A percentile compares a stretch with the other conserved stretches of the same genome.
Conservation (phyloP, 2,888 invertebrate species). For the Hermaeophaga mercurialis region DNA sequence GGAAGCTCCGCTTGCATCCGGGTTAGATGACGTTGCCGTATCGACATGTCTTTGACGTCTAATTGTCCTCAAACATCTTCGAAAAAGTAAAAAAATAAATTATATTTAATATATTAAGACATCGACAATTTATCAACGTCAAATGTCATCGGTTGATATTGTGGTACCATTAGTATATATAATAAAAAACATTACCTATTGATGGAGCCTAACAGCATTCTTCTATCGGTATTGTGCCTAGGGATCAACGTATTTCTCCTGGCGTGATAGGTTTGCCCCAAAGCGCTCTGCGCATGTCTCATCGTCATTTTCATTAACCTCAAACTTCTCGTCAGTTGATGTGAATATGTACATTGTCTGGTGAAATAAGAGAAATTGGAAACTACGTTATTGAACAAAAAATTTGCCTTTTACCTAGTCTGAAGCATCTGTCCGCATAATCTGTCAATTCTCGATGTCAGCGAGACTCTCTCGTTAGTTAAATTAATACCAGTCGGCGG, state of each 20-base stretch:
- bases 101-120: not conserved
- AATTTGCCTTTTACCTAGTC: conserved; percentile 36
- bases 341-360: conserved; percentile 41
- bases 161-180: no score
- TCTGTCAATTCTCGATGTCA: conserved; percentile 52
- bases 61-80: conserved; percentile 40
- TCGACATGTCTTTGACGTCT: conserved; percentile 29
- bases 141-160: no score
- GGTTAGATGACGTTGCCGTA: conserved; percentile 1
- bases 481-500: conserved; percentile 52
- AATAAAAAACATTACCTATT: no score
- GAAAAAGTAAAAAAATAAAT: conserved; percentile 8
- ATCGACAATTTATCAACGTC: not conserved
- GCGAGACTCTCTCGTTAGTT: conserved; percentile 51
- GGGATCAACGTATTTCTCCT: conserved; percentile 51
- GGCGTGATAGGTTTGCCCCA: conserved; percentile 51
- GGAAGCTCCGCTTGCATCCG: not conserved
- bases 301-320: conserved; percentile 51
- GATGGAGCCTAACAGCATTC: conserved; percentile 44
- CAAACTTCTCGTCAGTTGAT: conserved; percentile 50
- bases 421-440: conserved; percentile 53
- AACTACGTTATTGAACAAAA: not conserved
- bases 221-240: conserved; percentile 39
- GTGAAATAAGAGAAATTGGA: not conserved
- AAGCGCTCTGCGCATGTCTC: conserved; percentile 48